Evolutionary conservation across 2,113 vertebrate species (phyloP).

Genomic region (Psammodynastes pulverulentus): DNA sequence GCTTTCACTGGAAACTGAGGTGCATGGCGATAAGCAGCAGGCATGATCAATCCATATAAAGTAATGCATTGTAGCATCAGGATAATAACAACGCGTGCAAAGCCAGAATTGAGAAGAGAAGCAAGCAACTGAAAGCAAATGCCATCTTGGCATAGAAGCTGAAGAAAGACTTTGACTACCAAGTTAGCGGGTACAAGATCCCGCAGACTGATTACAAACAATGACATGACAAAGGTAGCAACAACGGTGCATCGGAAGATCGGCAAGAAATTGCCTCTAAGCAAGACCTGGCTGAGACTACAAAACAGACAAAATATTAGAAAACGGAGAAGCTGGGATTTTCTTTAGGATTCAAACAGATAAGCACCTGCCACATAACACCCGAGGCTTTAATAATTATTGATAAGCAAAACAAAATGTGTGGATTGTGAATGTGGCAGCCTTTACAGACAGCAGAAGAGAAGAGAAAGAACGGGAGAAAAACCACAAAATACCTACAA

Average conservation of each 20-base stretch:
- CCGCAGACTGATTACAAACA: not conserved
- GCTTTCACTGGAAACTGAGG: constrained; percentile 31
- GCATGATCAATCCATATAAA: constrained; percentile 12
- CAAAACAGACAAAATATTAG: not conserved
- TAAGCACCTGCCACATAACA: not conserved
- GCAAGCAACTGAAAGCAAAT: not conserved
- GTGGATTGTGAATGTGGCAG: no score
- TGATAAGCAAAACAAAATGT: not conserved
- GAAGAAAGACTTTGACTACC: not conserved
- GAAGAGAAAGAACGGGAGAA: no score
- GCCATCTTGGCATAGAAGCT: not conserved
- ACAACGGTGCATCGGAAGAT: not conserved
- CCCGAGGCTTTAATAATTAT: not conserved
- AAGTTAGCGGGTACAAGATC: not conserved
- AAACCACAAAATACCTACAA: no score
- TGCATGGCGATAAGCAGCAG: constrained; percentile 25
- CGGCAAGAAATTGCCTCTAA: not conserved
- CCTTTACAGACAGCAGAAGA: no score
- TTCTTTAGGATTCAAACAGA: not conserved
- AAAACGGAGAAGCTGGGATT: not conserved
- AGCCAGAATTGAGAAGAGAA: not conserved
- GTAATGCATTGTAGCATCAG: not conserved
- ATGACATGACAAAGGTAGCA: not conserved
- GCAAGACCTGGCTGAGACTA: not conserved
- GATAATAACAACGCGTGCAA: not conserved